These are phyloP conservation scores for Phortica magna DNA, from an alignment of 2,888 invertebrate genomes.

Conservation along the genomic window DNA sequence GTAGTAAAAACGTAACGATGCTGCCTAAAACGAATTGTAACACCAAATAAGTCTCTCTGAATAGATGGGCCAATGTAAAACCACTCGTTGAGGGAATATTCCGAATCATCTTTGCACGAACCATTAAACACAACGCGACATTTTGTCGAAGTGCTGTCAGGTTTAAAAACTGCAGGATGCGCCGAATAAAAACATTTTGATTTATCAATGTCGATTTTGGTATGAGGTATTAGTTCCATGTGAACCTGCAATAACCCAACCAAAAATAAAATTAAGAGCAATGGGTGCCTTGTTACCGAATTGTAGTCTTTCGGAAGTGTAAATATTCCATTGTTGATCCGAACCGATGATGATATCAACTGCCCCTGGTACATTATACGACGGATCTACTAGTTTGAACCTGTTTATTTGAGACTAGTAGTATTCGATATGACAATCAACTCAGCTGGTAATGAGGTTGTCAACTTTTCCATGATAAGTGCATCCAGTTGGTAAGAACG, in stretches of 20 bases:
- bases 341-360: slow-evolving; percentile 45
- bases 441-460: neutral
- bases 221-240: slow-evolving; percentile 38
- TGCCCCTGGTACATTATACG: slow-evolving; percentile 40
- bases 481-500: no score
- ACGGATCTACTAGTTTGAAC: slow-evolving; percentile 42
- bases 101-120: neutral
- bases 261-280: no score
- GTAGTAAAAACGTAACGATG: neutral
- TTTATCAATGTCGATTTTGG: slow-evolving; percentile 33
- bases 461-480: neutral
- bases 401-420: slow-evolving; percentile 31
- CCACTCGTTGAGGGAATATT: no score
- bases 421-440: neutral
- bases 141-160: slow-evolving; percentile 44
- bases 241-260: slow-evolving; percentile 43
- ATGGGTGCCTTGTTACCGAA: slow-evolving; percentile 39
- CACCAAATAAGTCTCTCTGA: neutral
- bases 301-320: slow-evolving; percentile 34
- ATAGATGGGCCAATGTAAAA: no score
- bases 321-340: slow-evolving; percentile 41
- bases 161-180: slow-evolving; percentile 48
- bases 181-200: slow-evolving; percentile 46
- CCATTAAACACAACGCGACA: slow-evolving; percentile 43
- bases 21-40: neutral